A percentile compares a stretch with the other conserved stretches of the same genome.
Evolutionary conservation across 30 jellyfish, hydroid and myxozoan species (phyloP).

Genomic region (Nemopilema nomurai): DNA sequence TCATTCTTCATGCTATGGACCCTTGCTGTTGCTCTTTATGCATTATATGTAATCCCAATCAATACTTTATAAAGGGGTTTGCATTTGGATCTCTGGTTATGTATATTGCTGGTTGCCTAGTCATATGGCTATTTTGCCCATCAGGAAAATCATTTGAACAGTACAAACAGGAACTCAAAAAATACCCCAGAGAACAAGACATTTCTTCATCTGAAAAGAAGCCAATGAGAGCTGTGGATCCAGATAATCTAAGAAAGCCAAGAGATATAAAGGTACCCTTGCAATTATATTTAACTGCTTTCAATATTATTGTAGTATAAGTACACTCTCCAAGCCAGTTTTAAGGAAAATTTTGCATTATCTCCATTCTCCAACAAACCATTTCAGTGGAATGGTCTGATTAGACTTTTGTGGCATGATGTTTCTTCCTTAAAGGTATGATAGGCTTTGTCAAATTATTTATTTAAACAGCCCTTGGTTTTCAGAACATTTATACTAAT

Average conservation of each 20-base stretch:
- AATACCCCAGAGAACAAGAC: constrained; percentile 55
- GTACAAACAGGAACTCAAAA: constrained; percentile 72
- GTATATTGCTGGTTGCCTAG: constrained; percentile 81
- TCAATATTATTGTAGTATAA: too few relatives aligned
- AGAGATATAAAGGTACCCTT: constrained; percentile 84
- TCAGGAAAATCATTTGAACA: constrained; percentile 85
- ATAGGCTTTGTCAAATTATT: too few relatives aligned
- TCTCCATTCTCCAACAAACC: too few relatives aligned
- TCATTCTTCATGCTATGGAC: constrained; percentile 55
- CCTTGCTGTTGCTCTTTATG: constrained; percentile 54
- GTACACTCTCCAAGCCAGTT: too few relatives aligned
- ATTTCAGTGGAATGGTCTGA: too few relatives aligned
- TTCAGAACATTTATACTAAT: too few relatives aligned
- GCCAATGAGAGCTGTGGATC: constrained; percentile 60
- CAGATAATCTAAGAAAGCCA: constrained; percentile 82
- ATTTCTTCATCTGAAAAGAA: constrained; percentile 25
- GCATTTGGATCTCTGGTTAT: constrained; percentile 67
- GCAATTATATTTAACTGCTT: too few relatives aligned
- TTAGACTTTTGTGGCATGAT: too few relatives aligned
- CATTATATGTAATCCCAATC: constrained; percentile 28
- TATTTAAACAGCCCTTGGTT: too few relatives aligned
- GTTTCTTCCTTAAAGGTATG: too few relatives aligned
- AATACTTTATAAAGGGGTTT: constrained; percentile 43
- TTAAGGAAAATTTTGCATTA: too few relatives aligned
- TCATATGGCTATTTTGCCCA: constrained; percentile 87